phyloP scores from a whole-genome alignment of 2,797 vertebrate genomes.

The Sebastes jordani region DNA sequence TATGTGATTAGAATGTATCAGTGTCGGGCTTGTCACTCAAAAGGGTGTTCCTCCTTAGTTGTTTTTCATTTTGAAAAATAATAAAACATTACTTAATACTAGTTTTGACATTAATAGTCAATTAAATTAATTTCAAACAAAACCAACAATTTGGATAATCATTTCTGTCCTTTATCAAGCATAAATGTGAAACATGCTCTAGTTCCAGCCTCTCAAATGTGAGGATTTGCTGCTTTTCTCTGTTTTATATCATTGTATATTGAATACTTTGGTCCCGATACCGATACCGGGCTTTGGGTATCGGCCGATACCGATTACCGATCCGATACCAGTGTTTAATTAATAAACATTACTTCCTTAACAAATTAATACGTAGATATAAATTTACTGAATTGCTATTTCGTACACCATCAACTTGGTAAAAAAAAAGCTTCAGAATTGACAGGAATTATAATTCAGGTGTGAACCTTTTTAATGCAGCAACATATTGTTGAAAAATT shows the following conservation, averaged over 20 bases:
- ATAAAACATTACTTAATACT: neutral
- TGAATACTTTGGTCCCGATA: neutral
- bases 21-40: neutral
- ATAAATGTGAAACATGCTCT: neutral
- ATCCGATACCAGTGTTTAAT: neutral
- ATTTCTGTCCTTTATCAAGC: neutral
- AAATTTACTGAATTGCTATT: neutral
- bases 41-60: neutral
- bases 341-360: neutral
- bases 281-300: neutral
- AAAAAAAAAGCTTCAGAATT: no score
- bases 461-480: neutral
- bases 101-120: neutral
- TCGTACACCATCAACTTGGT: no score
- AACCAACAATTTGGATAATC: neutral
- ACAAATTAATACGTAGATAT: neutral
- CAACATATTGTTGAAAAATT: neutral
- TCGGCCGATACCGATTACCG: no score
- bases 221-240: neutral
- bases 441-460: no score
- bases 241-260: neutral
- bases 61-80: neutral
- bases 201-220: neutral
- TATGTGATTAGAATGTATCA: conserved; percentile 7
- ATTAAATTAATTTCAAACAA: neutral